phyloP scores from a whole-genome alignment of 2,113 vertebrate genomes.

The Pluvianellus socialis region DNA sequence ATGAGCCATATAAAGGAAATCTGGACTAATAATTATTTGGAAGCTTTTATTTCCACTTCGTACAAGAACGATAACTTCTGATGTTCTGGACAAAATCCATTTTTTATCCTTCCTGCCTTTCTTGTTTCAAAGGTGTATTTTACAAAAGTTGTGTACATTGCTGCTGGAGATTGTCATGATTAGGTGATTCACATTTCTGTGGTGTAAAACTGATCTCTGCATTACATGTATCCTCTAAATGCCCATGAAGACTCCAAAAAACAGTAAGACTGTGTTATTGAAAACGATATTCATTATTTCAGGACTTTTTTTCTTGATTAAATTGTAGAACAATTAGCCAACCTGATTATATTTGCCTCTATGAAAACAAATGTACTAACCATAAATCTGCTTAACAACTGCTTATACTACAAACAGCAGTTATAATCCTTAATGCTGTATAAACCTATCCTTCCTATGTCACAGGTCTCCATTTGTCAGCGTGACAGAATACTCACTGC shows the following conservation, averaged over 20 bases:
- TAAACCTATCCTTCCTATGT: neutral
- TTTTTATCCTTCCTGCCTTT: neutral
- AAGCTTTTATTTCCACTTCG: neutral
- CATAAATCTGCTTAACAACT: neutral
- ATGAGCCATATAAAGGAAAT: neutral
- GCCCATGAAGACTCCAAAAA: neutral
- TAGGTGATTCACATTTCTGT: neutral
- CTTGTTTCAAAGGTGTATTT: neutral
- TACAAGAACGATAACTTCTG: neutral
- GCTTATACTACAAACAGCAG: neutral
- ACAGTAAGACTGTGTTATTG: neutral
- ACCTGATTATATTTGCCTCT: neutral
- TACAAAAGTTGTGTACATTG: neutral
- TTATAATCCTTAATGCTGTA: neutral
- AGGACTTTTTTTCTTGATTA: neutral
- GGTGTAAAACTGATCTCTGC: neutral
- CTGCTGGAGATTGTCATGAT: neutral
- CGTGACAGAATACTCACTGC: slow-evolving; percentile 91
- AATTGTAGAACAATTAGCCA: neutral
- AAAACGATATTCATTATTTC: neutral
- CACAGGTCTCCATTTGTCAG: slow-evolving; percentile 91
- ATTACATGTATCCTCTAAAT: neutral
- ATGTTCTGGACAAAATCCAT: neutral
- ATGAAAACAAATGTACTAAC: neutral
- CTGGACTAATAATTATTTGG: neutral